Conservation (phyloP, 1,140 invertebrate genomes). For the Rhynchophorus ferrugineus region DNA sequence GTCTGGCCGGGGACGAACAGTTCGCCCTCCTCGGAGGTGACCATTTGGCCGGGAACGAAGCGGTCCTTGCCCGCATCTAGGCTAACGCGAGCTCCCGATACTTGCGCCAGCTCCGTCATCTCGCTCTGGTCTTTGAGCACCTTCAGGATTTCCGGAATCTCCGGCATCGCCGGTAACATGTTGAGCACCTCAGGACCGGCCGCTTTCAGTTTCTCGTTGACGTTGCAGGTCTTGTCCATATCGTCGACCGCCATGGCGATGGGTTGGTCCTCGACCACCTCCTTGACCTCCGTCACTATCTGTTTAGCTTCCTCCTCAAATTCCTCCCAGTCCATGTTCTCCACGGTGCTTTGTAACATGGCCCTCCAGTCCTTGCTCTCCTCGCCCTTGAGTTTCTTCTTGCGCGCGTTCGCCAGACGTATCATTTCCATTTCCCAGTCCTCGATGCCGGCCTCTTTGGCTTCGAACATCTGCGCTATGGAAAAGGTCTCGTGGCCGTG, state of each 20-base stretch:
- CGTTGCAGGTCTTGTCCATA: constrained; percentile 49
- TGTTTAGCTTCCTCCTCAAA: constrained; percentile 43
- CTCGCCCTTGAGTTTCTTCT: constrained; percentile 41
- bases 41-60: constrained; percentile 52
- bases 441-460: constrained; percentile 57
- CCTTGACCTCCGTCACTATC: constrained; percentile 33
- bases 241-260: constrained; percentile 44
- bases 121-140: constrained; percentile 52
- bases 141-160: constrained; percentile 54
- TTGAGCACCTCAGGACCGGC: constrained; percentile 46
- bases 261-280: constrained; percentile 34
- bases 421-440: constrained; percentile 48
- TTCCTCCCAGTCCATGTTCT: constrained; percentile 39
- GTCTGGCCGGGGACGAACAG: constrained; percentile 67
- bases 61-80: constrained; percentile 48
- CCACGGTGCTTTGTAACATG: constrained; percentile 30
- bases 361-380: constrained; percentile 34
- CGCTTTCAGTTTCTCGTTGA: constrained; percentile 47
- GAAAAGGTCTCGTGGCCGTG: constrained; percentile 48
- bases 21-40: constrained; percentile 58
- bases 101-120: constrained; percentile 49
- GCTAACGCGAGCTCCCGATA: constrained; percentile 57
- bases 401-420: constrained; percentile 34
- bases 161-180: constrained; percentile 52
- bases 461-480: constrained; percentile 67